Evolutionary conservation across 2,888 invertebrate species (phyloP).

Genomic region (Tyria jacobaeae): DNA sequence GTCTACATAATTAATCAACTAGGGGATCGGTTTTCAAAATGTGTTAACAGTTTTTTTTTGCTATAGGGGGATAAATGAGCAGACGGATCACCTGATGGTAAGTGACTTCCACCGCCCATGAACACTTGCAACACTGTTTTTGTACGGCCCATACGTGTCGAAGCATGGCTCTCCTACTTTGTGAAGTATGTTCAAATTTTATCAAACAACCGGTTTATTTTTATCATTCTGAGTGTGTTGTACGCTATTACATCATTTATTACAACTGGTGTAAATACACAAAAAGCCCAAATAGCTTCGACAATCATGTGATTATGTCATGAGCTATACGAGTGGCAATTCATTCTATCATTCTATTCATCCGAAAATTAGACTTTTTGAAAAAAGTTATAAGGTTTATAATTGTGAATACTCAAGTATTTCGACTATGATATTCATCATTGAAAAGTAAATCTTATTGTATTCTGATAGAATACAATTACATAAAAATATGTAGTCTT

Average conservation of each 20-base stretch:
- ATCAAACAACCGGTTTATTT: background rate
- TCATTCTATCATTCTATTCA: constrained; percentile 17
- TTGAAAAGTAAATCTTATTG: constrained; percentile 34
- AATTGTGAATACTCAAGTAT: background rate
- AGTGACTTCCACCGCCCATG: too few relatives aligned
- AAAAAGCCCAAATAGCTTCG: constrained; percentile 72
- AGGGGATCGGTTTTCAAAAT: too few relatives aligned
- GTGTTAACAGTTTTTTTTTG: too few relatives aligned
- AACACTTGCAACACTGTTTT: too few relatives aligned
- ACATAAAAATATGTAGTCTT: constrained; percentile 7
- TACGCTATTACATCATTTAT: constrained; percentile 5
- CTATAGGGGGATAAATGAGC: too few relatives aligned
- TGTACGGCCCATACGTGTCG: too few relatives aligned
- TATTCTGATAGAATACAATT: constrained; percentile 22
- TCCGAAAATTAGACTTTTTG: constrained; percentile 39
- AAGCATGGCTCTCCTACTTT: too few relatives aligned
- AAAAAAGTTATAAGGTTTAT: background rate
- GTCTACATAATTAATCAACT: too few relatives aligned
- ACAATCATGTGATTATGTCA: constrained; percentile 65
- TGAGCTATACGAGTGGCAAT: constrained; percentile 65
- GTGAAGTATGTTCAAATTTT: background rate
- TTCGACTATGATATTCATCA: constrained; percentile 11
- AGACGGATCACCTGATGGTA: too few relatives aligned
- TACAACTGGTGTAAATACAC: constrained; percentile 52
- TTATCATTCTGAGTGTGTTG: background rate